Evolutionary conservation across 2,888 invertebrate genomes (phyloP).

Genomic region (Alloplasta piceator): DNA sequence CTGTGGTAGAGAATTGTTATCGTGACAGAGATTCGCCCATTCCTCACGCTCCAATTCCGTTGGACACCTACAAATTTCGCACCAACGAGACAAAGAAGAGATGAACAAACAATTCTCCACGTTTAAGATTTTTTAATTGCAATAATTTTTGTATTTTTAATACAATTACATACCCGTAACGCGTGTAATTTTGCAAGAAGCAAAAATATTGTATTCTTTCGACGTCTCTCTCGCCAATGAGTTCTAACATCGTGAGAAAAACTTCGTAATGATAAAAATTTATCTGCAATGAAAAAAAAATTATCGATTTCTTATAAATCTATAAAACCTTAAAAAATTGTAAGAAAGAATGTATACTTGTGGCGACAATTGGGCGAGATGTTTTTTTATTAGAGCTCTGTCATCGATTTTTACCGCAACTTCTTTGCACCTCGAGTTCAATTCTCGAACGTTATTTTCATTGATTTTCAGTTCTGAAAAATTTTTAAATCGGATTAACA

Average conservation of each 20-base stretch:
- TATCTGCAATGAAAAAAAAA: slow-evolving; percentile 76
- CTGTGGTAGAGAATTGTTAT: slow-evolving; percentile 82
- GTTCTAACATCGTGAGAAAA: slow-evolving; percentile 83
- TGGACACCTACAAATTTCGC: slow-evolving; percentile 77
- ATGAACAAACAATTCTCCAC: not conserved
- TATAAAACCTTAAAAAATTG: not conserved
- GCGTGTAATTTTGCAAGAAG: slow-evolving; percentile 77
- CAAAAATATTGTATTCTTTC: slow-evolving; percentile 73
- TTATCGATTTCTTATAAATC: not conserved
- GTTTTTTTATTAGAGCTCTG: slow-evolving; percentile 73
- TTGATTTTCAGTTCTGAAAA: slow-evolving; percentile 73
- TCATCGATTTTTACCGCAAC: slow-evolving; percentile 78
- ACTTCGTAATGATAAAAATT: slow-evolving; percentile 85
- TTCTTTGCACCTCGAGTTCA: slow-evolving; percentile 78
- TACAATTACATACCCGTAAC: slow-evolving; percentile 69
- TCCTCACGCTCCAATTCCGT: slow-evolving; percentile 83
- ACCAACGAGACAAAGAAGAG: not conserved
- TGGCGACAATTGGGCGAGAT: slow-evolving; percentile 67
- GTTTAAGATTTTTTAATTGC: not conserved
- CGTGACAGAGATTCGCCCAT: slow-evolving; percentile 83
- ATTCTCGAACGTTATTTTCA: slow-evolving; percentile 72
- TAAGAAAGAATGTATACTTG: slow-evolving; percentile 42
- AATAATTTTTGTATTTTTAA: slow-evolving; percentile 1
- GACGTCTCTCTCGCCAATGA: slow-evolving; percentile 74
- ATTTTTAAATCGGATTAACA: no score